Base-by-base conservation (phyloP, 2,888 invertebrate species). In the Cremastinae sp. region DNA sequence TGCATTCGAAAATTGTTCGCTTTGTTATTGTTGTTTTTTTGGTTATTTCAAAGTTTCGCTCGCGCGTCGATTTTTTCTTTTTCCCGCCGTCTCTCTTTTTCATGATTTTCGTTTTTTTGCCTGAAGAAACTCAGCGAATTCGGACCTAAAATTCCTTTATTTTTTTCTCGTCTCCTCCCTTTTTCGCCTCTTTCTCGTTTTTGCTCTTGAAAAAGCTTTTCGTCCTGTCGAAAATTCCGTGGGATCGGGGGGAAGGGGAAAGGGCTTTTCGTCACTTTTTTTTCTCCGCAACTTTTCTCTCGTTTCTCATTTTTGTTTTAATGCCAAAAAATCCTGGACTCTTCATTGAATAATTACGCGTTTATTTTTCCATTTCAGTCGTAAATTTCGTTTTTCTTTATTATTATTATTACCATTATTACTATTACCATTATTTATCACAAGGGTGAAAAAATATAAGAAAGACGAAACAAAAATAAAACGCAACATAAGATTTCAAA, bases 181-280 rank as follows among this genome's bases (percentile, higher is more conserved):
- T 18, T 9, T 10, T 37, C 22, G 14, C 55, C 56, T 56, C 49
- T 51, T 35, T 22, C 9, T 64, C 20, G 9, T 9, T 58, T 18
- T 68, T 20, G 39, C 45, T 49, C n/a, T 37, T 18, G 61, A 45
- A n/a, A 37, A 72, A 66, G 12, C 18, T 61, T 51, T 68, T 64
- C 66, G 75, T 72, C 62, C 59, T 75, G 75, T 75, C 75, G 64
- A 72, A 71, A 55, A 68, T 75, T 75, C 72, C 66, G 68, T 16
- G 72, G 69, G 69, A 45, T 64, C 4, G 59, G 51, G 49, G n/a
- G 56, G 7, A 58, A 62, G 56, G 58, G 49, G 47, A 43, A 16
- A 8, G 22, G 64, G 74, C 37, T 16, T 43, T 5, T 18, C 14
- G 4, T 58, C 41, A 7, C 41, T 18, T 7, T 20, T 18, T 53